phyloP scores from a whole-genome alignment of 2,888 invertebrate species.

The Drosophila meridionalis region DNA sequence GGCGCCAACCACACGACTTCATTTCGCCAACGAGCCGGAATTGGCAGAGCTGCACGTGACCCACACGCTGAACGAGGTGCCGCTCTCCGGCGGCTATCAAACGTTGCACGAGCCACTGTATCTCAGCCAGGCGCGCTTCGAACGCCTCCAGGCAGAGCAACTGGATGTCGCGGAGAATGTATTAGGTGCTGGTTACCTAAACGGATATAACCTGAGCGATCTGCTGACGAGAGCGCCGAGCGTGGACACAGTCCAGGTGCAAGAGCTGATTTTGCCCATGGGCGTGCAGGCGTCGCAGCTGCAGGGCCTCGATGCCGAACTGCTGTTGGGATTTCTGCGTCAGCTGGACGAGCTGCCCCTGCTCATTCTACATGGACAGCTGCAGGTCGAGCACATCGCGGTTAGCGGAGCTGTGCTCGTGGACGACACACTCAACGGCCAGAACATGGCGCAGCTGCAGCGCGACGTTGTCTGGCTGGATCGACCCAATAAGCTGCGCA shows the following conservation, averaged over 20 bases:
- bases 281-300: conserved; percentile 80
- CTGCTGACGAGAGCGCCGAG: conserved; percentile 64
- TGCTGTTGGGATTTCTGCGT: conserved; percentile 74
- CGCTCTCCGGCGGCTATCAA: conserved; percentile 68
- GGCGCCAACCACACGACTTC: conserved; percentile 75
- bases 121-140: conserved; percentile 74
- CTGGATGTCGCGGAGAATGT: conserved; percentile 83
- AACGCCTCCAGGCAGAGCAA: conserved; percentile 72
- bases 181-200: conserved; percentile 74
- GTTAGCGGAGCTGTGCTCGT: conserved; percentile 77
- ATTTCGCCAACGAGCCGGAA: conserved; percentile 75
- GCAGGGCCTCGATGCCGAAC: conserved; percentile 82
- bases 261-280: conserved; percentile 79
- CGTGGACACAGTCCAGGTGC: conserved; percentile 73
- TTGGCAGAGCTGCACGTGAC: conserved; percentile 75
- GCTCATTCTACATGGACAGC: conserved; percentile 83
- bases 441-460: conserved; percentile 77
- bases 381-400: conserved; percentile 84
- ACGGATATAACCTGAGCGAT: conserved; percentile 82
- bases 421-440: conserved; percentile 68
- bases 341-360: conserved; percentile 78
- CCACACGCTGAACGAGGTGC: conserved; percentile 83
- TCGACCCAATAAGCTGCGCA: conserved; percentile 82
- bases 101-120: conserved; percentile 74
- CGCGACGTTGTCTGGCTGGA: conserved; percentile 84